These are phyloP conservation scores for Podilymbus podiceps DNA, from an alignment of 2,113 vertebrate genomes.

Conservation along the genomic window DNA sequence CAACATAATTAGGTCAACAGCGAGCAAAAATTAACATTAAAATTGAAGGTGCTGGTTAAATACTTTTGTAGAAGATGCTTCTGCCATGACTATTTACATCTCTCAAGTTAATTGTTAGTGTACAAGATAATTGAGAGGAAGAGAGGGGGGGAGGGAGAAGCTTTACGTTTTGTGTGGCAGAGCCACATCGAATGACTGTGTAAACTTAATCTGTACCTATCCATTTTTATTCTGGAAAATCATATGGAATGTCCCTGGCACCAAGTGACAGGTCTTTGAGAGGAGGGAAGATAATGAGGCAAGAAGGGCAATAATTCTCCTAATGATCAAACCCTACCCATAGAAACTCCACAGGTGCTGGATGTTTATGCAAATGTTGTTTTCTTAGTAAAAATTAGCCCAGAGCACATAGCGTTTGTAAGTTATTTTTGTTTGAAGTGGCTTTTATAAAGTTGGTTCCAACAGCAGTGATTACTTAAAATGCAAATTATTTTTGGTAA, in stretches of 20 bases:
- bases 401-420: not conserved
- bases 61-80: not conserved
- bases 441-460: conserved; percentile 43
- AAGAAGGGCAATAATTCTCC: not conserved
- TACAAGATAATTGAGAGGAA: not conserved
- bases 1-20: not conserved
- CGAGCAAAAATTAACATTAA: not conserved
- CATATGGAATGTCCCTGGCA: not conserved
- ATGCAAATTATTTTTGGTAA: conserved; percentile 10
- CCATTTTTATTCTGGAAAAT: not conserved
- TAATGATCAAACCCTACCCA: not conserved
- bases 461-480: conserved; percentile 20
- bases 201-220: not conserved
- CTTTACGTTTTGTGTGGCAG: not conserved
- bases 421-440: conserved; percentile 54
- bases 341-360: not conserved
- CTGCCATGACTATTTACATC: not conserved
- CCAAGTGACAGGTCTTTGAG: not conserved
- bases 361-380: conserved; percentile 37
- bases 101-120: not conserved
- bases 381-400: conserved; percentile 48
- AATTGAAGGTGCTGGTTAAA: not conserved
- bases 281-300: not conserved
- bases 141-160: not conserved
- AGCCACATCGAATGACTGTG: not conserved